phyloP scores from a whole-genome alignment of 2,113 vertebrate genomes.

The Corythaeola cristata region DNA sequence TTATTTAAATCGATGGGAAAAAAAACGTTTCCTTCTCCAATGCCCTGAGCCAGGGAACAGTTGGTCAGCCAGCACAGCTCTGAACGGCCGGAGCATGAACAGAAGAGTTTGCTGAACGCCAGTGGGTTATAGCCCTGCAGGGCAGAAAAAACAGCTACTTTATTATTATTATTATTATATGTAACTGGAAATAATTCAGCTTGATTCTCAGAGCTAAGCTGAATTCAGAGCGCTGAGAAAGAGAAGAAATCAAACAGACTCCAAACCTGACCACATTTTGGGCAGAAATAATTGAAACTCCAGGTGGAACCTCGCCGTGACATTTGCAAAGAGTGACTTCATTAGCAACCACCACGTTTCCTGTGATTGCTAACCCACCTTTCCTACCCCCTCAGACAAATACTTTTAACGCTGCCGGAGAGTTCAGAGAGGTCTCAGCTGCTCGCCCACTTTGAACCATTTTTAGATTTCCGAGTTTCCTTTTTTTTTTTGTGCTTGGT shows the following conservation, averaged over 20 bases:
- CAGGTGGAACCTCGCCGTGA: neutral
- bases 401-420: neutral
- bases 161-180: neutral
- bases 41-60: neutral
- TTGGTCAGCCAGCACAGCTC: neutral
- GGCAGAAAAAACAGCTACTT: neutral
- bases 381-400: neutral
- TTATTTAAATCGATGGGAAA: neutral
- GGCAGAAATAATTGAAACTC: neutral
- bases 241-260: neutral
- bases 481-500: neutral
- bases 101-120: neutral
- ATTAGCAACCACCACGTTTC: neutral
- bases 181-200: neutral
- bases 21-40: neutral
- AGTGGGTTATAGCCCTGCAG: neutral
- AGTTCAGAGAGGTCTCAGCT: neutral
- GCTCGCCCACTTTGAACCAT: neutral
- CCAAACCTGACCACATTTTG: neutral
- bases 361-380: neutral
- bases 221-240: neutral
- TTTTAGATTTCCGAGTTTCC: neutral
- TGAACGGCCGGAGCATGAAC: accelerated
- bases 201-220: neutral
- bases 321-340: neutral